A percentile compares a stretch with the other conserved stretches of the same genome.
Evolutionary conservation across 1,140 invertebrate genomes (phyloP).

Genomic region (Oreohelix idahoensis): DNA sequence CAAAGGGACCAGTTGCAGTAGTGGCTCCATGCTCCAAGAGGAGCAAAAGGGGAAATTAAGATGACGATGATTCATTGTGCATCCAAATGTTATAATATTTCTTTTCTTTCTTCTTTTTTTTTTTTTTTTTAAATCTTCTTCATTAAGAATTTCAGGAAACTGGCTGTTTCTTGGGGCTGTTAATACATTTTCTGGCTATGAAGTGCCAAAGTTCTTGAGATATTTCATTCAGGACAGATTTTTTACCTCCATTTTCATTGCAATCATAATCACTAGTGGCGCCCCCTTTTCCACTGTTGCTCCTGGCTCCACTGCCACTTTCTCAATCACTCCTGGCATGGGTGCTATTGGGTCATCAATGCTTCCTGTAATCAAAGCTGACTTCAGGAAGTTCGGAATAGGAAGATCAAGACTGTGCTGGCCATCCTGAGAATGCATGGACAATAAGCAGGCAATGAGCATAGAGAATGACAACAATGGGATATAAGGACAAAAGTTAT

Average conservation of each 20-base stretch:
- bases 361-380: slow-evolving; percentile 39
- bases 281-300: slow-evolving; percentile 87
- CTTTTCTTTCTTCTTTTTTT: no score
- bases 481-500: neutral
- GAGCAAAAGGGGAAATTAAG: no score
- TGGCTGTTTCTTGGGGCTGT: no score
- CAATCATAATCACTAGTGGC: slow-evolving; percentile 90
- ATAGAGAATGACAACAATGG: neutral
- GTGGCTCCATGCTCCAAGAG: no score
- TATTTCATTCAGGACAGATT: neutral
- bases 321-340: slow-evolving; percentile 96
- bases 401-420: slow-evolving; percentile 71
- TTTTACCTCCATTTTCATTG: slow-evolving; percentile 99
- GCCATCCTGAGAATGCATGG: slow-evolving; percentile 67
- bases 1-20: no score
- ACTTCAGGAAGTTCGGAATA: slow-evolving; percentile 72
- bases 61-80: no score
- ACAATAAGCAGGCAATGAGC: neutral
- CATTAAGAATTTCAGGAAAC: no score
- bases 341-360: slow-evolving; percentile 83
- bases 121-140: no score
- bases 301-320: slow-evolving; percentile 86
- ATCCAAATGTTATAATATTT: no score
- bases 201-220: no score
- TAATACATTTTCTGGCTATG: no score